Evolutionary conservation across 2,113 vertebrate species (phyloP).

Genomic region (Sitta europaea): DNA sequence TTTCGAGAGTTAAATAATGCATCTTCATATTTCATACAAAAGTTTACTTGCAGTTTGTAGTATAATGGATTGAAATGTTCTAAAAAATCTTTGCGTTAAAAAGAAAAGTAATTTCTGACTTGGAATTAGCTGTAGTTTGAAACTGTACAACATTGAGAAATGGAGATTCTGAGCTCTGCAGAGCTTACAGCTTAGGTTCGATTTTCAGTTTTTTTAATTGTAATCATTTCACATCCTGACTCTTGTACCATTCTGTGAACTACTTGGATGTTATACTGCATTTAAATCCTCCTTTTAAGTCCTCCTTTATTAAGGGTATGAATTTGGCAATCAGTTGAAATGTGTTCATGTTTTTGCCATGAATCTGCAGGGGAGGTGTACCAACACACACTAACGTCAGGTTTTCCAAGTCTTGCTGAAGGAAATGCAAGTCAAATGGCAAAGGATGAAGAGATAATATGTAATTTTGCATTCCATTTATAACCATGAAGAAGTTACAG

Average conservation of each 20-base stretch:
- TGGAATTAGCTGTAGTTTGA: background rate
- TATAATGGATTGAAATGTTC: background rate
- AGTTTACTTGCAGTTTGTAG: background rate
- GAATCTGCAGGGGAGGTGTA: background rate
- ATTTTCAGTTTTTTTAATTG: background rate
- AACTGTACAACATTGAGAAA: background rate
- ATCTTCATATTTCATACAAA: background rate
- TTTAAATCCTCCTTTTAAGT: background rate
- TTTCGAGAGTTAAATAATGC: background rate
- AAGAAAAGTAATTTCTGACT: background rate
- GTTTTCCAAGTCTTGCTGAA: background rate
- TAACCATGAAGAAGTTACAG: background rate
- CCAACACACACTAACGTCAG: background rate
- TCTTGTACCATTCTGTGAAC: background rate
- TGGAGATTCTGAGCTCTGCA: background rate
- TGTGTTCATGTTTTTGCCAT: background rate
- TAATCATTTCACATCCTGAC: background rate
- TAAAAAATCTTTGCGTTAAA: background rate
- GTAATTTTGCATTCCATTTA: background rate
- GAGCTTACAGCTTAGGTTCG: background rate
- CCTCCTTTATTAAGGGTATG: background rate
- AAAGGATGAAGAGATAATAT: background rate
- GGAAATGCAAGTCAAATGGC: background rate
- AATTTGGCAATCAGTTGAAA: background rate
- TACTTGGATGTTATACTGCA: background rate